Evolutionary conservation across 2,888 invertebrate species (phyloP), one percentile per base, ranked within the genome.

Genomic region (Spatulosminthurus flaviceps): DNA sequence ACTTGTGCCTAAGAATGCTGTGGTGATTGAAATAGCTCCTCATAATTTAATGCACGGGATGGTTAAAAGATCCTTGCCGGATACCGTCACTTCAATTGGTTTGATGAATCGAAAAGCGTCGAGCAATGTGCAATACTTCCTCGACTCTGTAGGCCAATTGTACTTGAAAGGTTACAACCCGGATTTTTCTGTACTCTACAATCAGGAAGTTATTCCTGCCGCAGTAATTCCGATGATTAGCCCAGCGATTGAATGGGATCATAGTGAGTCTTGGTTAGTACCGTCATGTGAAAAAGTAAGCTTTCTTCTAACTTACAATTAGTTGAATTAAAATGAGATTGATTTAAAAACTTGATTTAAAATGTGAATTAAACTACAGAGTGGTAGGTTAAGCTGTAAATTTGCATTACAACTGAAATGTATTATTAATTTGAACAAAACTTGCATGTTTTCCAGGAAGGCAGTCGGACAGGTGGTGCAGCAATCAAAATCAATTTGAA

Each of bases 211-310:
- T 66, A 95, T 92, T 88, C 97, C 97, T 0, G 97, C 97, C 0
- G 93, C 95, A 0, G 90, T 92, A 0, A 97, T 97, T 0, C 93
- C 94, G 0, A 94, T 94, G 92, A 90, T 97, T 69, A 91, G 94
- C 0, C 93, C 95, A 4, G 88, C 93, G 0, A 91, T 97, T n/a
- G 91, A 91, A 82, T 97, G 97, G 96, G 94, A 97, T 84, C 96
- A 97, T 86, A 86, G 4, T 83, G 83, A 21, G 5, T 29, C 42
- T n/a, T 79, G 77, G 73, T 11, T 19, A 7, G 77, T 81, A 7
- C 41, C 81, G 16, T 19, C 69, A 51, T n/a, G 1, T 51, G 7
- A n/a, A 51, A n/a, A 51, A 9, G 51, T 51, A 51, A 51, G 51
- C 51, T 51, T 51, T 34, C 5, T 4, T 34, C 9, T 34, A 34